These are phyloP conservation scores for Elegia similella DNA, from an alignment of 2,888 invertebrate species.

Conservation along the genomic window DNA sequence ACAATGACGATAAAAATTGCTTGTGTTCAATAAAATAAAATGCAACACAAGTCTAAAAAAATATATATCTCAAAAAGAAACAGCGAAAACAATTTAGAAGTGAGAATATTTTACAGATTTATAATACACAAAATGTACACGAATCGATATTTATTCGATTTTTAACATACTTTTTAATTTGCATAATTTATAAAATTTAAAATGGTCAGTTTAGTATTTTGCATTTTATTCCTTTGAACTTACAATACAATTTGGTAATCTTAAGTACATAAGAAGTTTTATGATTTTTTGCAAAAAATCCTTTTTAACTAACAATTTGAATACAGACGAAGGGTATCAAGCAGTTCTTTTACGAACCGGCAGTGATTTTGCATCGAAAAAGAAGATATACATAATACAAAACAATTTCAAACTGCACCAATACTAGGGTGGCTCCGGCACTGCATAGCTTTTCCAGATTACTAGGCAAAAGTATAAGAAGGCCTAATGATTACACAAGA, in stretches of 20 bases:
- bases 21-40: slow-evolving; percentile 75
- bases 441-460: not conserved
- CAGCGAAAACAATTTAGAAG: slow-evolving; percentile 50
- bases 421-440: not conserved
- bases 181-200: slow-evolving; percentile 12
- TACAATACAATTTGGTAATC: slow-evolving; percentile 26
- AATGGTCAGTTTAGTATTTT: slow-evolving; percentile 19
- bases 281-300: not conserved
- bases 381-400: not conserved
- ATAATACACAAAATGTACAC: slow-evolving; percentile 33
- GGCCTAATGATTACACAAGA: not conserved
- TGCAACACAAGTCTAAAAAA: slow-evolving; percentile 59
- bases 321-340: not conserved
- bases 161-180: not conserved
- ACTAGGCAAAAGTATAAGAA: not conserved
- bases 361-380: slow-evolving; percentile 13
- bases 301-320: not conserved
- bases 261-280: slow-evolving; percentile 30
- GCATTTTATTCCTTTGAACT: slow-evolving; percentile 50
- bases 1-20: slow-evolving; percentile 60
- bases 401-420: slow-evolving; percentile 11
- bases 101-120: slow-evolving; percentile 38
- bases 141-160: not conserved
- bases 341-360: not conserved
- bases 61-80: slow-evolving; percentile 53